phyloP scores from a whole-genome alignment of 2,797 vertebrate genomes.

The Momotus momota region DNA sequence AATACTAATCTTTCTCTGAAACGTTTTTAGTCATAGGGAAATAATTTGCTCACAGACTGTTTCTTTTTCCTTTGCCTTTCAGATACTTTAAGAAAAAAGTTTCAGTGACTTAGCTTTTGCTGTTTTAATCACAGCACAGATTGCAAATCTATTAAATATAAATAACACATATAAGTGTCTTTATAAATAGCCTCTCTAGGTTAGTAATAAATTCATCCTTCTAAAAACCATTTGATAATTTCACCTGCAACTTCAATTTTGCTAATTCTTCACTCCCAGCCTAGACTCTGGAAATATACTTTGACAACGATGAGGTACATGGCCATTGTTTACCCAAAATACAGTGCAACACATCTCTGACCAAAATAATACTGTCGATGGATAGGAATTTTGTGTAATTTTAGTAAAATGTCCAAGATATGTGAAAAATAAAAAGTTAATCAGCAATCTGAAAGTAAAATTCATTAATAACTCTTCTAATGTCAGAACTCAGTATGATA shows the following conservation, averaged over 20 bases:
- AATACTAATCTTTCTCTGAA: not conserved
- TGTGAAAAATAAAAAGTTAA: slow-evolving; percentile 18
- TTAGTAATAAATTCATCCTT: not conserved
- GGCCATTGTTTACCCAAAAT: slow-evolving; percentile 8
- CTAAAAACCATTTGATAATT: not conserved
- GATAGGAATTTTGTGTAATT: not conserved
- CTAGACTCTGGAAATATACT: not conserved
- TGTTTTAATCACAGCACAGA: not conserved
- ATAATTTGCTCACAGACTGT: not conserved
- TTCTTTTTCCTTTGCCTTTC: not conserved
- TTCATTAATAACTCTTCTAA: not conserved
- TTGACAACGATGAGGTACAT: not conserved
- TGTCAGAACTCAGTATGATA: not conserved
- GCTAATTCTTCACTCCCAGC: not conserved
- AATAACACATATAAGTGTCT: not conserved
- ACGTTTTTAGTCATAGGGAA: not conserved
- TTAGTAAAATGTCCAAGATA: not conserved
- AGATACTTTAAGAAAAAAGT: not conserved
- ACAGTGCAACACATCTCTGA: not conserved
- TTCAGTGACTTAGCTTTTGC: not conserved
- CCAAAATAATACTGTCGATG: not conserved
- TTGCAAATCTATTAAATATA: not conserved
- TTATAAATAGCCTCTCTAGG: not conserved
- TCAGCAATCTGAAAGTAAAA: slow-evolving; percentile 16
- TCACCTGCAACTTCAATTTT: not conserved